A percentile compares a stretch with the other conserved stretches of the same genome.
phyloP scores from a whole-genome alignment of 2,797 vertebrate genomes.

The Diplodus sargus region DNA sequence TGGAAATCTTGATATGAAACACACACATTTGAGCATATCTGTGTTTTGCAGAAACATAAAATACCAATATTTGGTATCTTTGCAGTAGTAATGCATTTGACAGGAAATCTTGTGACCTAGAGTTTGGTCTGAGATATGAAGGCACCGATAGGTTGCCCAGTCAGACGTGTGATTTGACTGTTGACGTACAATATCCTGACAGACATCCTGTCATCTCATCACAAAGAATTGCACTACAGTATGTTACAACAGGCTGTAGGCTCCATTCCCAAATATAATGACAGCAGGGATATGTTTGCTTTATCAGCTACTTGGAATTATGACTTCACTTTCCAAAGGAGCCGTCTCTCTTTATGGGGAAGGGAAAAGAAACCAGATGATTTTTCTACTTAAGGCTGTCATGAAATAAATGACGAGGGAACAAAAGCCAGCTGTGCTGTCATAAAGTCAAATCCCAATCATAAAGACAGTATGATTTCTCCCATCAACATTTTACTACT shows the following conservation, averaged over 20 bases:
- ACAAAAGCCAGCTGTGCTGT: constrained; percentile 27
- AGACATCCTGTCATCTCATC: constrained; percentile 44
- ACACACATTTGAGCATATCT: too few species aligned
- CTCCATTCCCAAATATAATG: constrained; percentile 6
- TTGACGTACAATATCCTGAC: constrained; percentile 36
- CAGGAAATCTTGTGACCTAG: background rate
- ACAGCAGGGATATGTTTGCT: constrained; percentile 5
- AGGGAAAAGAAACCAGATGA: background rate
- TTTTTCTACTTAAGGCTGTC: constrained; percentile 28
- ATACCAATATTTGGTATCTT: too few species aligned
- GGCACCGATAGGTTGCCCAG: constrained; percentile 4
- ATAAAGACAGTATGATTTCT: constrained; percentile 52
- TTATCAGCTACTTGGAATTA: constrained; percentile 9
- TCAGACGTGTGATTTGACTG: constrained; percentile 19
- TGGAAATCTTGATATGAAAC: too few species aligned
- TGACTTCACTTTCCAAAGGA: background rate
- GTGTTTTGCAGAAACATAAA: too few species aligned
- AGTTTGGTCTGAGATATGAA: constrained; percentile 3
- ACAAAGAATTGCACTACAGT: background rate
- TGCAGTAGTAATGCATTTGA: constrained; percentile 13
- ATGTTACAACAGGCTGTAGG: background rate
- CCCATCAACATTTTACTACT: constrained; percentile 54
- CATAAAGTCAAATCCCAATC: constrained; percentile 42
- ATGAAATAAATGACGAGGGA: constrained; percentile 7
- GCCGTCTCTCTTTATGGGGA: background rate